These are phyloP conservation scores for Chrysemys picta DNA, from an alignment of 2,113 vertebrate species.

Conservation along the genomic window DNA sequence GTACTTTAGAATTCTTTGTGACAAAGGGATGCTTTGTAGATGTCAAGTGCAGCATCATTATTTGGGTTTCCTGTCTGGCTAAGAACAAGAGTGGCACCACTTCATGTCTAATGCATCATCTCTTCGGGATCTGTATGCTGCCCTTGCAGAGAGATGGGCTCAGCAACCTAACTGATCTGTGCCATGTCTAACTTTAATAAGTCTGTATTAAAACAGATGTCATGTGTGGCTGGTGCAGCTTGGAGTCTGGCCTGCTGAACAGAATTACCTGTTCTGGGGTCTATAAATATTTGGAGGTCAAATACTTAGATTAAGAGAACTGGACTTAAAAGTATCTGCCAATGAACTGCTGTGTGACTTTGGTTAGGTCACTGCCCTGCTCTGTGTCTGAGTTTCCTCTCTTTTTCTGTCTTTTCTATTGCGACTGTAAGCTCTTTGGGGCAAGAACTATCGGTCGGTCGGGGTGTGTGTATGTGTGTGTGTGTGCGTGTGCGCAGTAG, in stretches of 20 bases:
- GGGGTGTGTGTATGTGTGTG: background rate
- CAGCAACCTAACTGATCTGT: background rate
- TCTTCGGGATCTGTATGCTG: background rate
- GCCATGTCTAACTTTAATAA: background rate
- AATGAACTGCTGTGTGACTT: background rate
- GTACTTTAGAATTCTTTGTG: background rate
- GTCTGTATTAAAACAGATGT: background rate
- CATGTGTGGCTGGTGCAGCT: rapidly evolving
- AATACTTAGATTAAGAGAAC: background rate
- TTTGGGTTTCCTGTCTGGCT: background rate
- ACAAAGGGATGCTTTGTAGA: background rate
- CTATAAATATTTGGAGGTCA: background rate
- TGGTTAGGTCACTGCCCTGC: background rate
- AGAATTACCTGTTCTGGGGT: background rate
- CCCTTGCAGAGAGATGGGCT: background rate
- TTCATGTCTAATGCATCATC: rapidly evolving
- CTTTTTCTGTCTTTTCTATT: background rate
- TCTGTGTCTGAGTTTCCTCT: slow-evolving; percentile 29
- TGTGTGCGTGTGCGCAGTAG: too few relatives aligned
- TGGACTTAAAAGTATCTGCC: background rate
- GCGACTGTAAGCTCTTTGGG: background rate
- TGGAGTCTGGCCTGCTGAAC: background rate
- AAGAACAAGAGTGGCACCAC: background rate
- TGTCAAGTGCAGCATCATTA: rapidly evolving
- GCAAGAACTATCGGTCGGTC: background rate